Base-by-base conservation (phyloP, 2,888 invertebrate species). In the Mimachlamys varia region DNA sequence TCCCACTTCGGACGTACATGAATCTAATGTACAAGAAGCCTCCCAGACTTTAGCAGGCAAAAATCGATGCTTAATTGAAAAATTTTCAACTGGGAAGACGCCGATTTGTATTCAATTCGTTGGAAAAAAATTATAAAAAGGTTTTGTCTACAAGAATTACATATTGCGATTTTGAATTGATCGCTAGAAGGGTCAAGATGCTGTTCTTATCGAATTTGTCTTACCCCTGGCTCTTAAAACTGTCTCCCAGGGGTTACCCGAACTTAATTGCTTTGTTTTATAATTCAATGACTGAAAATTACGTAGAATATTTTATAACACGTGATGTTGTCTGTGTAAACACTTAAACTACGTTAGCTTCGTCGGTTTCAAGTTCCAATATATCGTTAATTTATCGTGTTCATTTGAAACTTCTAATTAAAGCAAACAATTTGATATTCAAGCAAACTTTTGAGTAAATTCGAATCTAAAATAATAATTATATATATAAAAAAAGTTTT, bases 131-230 rank as follows among this genome's bases (percentile, higher is more conserved):
- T 44, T 1, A 33, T 15, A 33, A 27, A n/a, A 33, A 12, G 76
- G 27, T 22, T 33, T 33, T 76, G 27, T 76, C 76, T 76, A 76
- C 12, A 2, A 33, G 76, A 76, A 76, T 76, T 76, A 76, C 27
- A 76, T 76, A 76, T 76, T 76, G 76, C 76, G 27, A 76, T 76
- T 76, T 33, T 12, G 15, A 76, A 13, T 76, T 76, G 76, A 76
- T 76, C 12, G 76, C 76, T 76, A 0, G 76, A 33, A 27, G 76
- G 76, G 76, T 76, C 27, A 76, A 76, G 33, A 76, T 76, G 27
- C 17, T 76, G 76, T 76, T 76, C 33, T 76, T 5, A 33, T 76
- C 13, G 33, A 33, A 15, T 76, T 62, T 33, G 22, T 76, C 76
- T 76, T 33, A 76, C 76, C 76, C 33, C 76, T 76, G 33, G 76